Base-by-base conservation (phyloP, 2,888 invertebrate species). In the Lepetodrilus schrolli region DNA sequence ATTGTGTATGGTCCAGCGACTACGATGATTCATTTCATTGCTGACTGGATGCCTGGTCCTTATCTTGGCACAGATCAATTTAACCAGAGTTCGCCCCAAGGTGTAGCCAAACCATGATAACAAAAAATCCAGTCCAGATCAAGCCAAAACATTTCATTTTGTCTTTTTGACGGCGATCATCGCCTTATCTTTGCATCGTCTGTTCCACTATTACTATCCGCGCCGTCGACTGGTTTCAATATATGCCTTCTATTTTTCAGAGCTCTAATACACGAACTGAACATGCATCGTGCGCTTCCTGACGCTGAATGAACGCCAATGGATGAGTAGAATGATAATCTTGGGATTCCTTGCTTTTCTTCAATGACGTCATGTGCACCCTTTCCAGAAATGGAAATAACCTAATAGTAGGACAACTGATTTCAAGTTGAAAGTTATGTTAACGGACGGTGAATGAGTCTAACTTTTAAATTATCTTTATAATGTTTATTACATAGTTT, bases 1-100 rank as follows among this genome's bases (percentile, higher is more conserved):
- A 84, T 85, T 13, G 17, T 74, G 5, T 37, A 7, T 50, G 34
- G 58, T 58, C 58, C 17, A 58, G 26, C 34, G 26, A 58, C 13
- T 23, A 21, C 17, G 30, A 58, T 58, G 58, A 58, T 58, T 58
- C 58, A 58, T 58, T 23, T 58, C 34, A 58, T 58, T 58, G n/a
- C 17, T 34, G 58, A 58, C 34, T 30, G 58, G 26, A 58, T 58
- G 30, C 30, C 7, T 34, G 26, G 30, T 26, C n/a, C 43, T 43
- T 58, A 34, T 30, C 58, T 58, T 17, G n/a, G 30, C 13, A 26
- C 7, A 58, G 58, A 58, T 58, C 58, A 30, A 58, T 58, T 26
- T 58, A 30, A 34, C 58, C 58, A 58, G 58, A 58, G 30, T 30
- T 17, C 58, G 7, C 58, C 34, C 34, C 2, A 58, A 17, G n/a